Evolutionary conservation across 2,888 invertebrate species (phyloP).

Genomic region (Diachrysia chrysitis): DNA sequence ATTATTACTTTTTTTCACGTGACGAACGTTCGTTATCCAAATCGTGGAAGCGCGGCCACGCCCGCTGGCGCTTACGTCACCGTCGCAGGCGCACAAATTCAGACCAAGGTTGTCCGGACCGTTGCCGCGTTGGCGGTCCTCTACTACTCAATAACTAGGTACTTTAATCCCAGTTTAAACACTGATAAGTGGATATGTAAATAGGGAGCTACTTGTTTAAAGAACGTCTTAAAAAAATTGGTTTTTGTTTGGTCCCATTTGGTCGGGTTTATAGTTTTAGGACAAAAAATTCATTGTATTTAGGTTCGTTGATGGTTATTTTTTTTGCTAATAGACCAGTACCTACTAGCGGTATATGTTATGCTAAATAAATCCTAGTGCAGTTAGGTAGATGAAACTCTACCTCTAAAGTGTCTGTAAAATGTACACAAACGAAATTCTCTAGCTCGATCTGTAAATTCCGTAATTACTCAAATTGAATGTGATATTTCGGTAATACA

Average conservation of each 20-base stretch:
- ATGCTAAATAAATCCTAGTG: no score
- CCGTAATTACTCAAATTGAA: no score
- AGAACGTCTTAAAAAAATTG: neutral
- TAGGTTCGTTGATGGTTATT: no score
- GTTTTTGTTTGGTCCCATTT: neutral
- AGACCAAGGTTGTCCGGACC: slow-evolving; percentile 60
- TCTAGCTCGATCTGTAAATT: no score
- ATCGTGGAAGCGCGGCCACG: slow-evolving; percentile 37
- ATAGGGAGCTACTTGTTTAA: neutral
- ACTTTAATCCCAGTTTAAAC: slow-evolving; percentile 46
- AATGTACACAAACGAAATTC: no score
- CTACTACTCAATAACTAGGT: slow-evolving; percentile 46
- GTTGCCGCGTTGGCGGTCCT: slow-evolving; percentile 32
- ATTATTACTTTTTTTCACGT: neutral
- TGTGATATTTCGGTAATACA: neutral
- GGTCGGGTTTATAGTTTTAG: no score
- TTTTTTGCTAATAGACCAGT: no score
- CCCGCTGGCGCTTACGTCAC: slow-evolving; percentile 61
- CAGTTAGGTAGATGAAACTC: no score
- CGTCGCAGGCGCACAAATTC: slow-evolving; percentile 58
- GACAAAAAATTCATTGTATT: no score
- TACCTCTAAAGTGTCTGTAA: no score
- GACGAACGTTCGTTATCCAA: slow-evolving; percentile 8
- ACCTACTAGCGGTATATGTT: no score
- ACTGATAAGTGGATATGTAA: slow-evolving; percentile 2